Evolutionary conservation across 2,888 invertebrate genomes (phyloP).

Genomic region (Prostheceraeus crozeri): DNA sequence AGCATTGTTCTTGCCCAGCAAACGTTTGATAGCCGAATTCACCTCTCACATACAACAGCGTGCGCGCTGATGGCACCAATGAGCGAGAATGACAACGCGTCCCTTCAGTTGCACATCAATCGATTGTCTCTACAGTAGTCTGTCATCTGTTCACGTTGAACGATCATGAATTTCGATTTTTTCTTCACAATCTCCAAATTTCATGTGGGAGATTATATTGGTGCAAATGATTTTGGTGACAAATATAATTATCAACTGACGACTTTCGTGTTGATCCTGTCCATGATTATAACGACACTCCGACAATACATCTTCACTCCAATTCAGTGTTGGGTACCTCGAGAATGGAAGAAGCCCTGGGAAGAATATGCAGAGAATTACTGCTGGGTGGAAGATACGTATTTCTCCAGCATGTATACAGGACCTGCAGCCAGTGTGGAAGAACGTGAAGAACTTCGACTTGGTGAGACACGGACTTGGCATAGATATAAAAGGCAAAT

Average conservation of each 20-base stretch:
- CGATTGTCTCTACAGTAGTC: too few relatives aligned
- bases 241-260: constrained; percentile 1
- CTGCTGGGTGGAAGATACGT: constrained; percentile 25
- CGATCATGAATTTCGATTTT: too few relatives aligned
- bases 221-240: too few relatives aligned
- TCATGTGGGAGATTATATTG: too few relatives aligned
- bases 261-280: not conserved
- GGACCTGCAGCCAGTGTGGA: not conserved
- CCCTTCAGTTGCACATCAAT: too few relatives aligned
- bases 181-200: too few relatives aligned
- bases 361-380: constrained; percentile 23
- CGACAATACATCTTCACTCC: constrained; percentile 23
- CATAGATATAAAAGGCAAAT: not conserved
- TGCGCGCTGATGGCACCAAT: too few relatives aligned
- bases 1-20: too few relatives aligned
- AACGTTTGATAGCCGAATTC: too few relatives aligned
- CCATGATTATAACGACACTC: not conserved
- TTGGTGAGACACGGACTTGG: not conserved
- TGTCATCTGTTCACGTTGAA: too few relatives aligned
- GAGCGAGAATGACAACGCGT: too few relatives aligned
- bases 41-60: too few relatives aligned
- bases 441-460: not conserved
- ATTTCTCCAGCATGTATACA: not conserved
- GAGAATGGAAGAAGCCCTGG: not conserved
- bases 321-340: constrained; percentile 21